Evolutionary conservation across 2,113 vertebrate genomes (phyloP).

Genomic region (Castor canadensis): DNA sequence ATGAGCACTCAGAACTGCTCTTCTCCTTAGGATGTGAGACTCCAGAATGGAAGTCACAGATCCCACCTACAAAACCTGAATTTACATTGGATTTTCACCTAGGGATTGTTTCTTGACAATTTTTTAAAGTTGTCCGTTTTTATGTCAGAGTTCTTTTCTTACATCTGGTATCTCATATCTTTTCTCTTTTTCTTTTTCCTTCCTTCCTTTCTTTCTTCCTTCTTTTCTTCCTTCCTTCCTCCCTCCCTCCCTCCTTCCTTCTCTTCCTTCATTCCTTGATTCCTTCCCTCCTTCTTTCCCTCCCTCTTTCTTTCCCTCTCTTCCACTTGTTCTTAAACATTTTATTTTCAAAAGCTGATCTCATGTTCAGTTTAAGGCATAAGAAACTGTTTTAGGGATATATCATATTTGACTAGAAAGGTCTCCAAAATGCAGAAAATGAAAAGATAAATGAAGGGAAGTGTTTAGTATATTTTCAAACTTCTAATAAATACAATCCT

Average conservation of each 20-base stretch:
- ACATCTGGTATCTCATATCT: background rate
- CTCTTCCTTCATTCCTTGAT: background rate
- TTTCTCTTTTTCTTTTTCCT: background rate
- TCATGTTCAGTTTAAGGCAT: background rate
- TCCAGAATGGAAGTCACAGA: background rate
- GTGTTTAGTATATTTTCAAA: constrained; percentile 21
- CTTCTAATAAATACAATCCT: constrained; percentile 34
- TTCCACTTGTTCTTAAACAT: background rate
- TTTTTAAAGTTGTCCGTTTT: background rate
- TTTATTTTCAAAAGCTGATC: constrained; percentile 8
- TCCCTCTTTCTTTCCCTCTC: background rate
- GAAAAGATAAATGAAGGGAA: background rate
- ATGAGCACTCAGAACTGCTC: background rate
- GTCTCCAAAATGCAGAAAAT: background rate
- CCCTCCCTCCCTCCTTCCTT: background rate
- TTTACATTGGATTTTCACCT: background rate
- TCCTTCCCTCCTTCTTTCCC: too few relatives aligned
- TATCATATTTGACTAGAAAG: background rate
- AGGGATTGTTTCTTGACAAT: background rate
- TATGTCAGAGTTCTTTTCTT: background rate
- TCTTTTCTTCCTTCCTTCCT: too few relatives aligned
- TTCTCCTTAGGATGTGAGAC: background rate
- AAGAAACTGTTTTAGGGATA: background rate
- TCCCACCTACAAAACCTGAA: background rate
- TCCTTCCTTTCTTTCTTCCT: background rate